Evolutionary conservation across 2,113 vertebrate species (phyloP).

Genomic region (Eleginops maclovinus): DNA sequence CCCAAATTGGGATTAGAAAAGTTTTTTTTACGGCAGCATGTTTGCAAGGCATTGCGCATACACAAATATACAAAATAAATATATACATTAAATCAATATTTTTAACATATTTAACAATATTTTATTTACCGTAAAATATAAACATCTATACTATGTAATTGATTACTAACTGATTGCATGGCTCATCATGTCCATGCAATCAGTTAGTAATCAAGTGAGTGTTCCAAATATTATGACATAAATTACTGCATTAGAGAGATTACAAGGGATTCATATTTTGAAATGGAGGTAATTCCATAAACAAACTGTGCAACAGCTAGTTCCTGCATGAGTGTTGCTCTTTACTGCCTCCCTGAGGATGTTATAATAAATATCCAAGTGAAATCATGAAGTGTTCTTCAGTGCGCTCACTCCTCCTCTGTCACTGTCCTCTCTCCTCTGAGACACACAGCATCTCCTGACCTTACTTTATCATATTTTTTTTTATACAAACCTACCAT

Average conservation of each 20-base stretch:
- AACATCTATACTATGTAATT: too few relatives aligned
- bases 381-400: constrained; percentile 32
- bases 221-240: too few relatives aligned
- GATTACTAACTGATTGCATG: background rate
- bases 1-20: too few relatives aligned
- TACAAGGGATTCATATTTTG: background rate
- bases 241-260: background rate
- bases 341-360: constrained; percentile 63
- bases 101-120: too few relatives aligned
- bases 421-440: constrained; percentile 29
- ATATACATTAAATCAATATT: too few relatives aligned
- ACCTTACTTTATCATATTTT: constrained; percentile 1
- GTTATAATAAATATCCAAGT: constrained; percentile 1
- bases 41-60: too few relatives aligned
- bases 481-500: background rate
- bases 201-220: too few relatives aligned
- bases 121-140: too few relatives aligned
- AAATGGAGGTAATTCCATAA: background rate
- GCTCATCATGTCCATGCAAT: background rate
- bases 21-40: too few relatives aligned
- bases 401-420: constrained; percentile 58
- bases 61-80: too few relatives aligned
- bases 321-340: constrained; percentile 18
- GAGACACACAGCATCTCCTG: background rate
- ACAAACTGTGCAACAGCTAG: background rate